Evolutionary conservation across 37 sponge, comb jelly and placozoan genomes (phyloP).

Genomic region (Mnemiopsis leidyi): DNA sequence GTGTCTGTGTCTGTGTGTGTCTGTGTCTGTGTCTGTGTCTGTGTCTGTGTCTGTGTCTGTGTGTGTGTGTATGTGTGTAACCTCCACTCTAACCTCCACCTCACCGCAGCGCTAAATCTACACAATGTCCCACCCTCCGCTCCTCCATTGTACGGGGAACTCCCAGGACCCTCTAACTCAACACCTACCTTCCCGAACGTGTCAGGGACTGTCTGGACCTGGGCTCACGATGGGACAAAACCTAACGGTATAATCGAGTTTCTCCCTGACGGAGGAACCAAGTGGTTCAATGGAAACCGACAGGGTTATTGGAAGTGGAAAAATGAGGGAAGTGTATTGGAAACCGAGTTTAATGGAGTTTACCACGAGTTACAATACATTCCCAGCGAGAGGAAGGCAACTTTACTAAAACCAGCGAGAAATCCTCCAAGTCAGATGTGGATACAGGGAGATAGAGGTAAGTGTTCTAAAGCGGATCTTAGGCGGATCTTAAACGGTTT

Average conservation of each 20-base stretch:
- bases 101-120: too few species aligned
- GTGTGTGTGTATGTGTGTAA: too few species aligned
- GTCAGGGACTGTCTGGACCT: not conserved
- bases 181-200: not conserved
- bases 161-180: too few species aligned
- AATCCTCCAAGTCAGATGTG: constrained; percentile 9
- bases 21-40: too few species aligned
- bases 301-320: constrained; percentile 10
- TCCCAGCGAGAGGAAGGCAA: not conserved
- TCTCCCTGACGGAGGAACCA: not conserved
- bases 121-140: too few species aligned
- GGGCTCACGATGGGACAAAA: constrained; percentile 16
- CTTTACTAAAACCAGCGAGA: not conserved
- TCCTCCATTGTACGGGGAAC: too few species aligned
- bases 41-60: too few species aligned
- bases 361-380: not conserved
- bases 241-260: not conserved
- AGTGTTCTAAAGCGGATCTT: too few species aligned
- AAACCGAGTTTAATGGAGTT: constrained; percentile 2
- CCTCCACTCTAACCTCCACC: too few species aligned
- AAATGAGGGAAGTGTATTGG: not conserved
- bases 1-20: too few species aligned
- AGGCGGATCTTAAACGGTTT: too few species aligned
- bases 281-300: not conserved
- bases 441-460: not conserved